These are phyloP conservation scores for Camponotus fellah DNA, from an alignment of 2,888 invertebrate genomes.

Conservation along the genomic window DNA sequence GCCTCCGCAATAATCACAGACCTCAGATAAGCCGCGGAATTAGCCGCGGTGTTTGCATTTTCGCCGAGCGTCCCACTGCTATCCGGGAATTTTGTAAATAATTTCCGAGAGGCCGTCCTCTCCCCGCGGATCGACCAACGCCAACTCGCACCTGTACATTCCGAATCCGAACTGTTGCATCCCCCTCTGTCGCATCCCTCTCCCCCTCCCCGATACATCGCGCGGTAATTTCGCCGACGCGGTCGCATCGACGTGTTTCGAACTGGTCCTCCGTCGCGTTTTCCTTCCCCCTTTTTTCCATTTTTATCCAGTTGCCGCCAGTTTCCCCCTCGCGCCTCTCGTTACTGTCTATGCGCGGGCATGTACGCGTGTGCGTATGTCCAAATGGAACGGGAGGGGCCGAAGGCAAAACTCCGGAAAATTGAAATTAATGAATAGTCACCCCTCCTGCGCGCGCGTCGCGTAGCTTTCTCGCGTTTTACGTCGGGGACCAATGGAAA, in stretches of 20 bases:
- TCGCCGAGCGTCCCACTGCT: slow-evolving; percentile 55
- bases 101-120: slow-evolving; percentile 61
- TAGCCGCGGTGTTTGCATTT: slow-evolving; percentile 75
- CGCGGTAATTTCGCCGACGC: slow-evolving; percentile 55
- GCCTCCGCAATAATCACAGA: slow-evolving; percentile 75
- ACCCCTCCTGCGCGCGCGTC: slow-evolving; percentile 61
- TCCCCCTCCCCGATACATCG: slow-evolving; percentile 52
- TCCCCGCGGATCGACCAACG: slow-evolving; percentile 1
- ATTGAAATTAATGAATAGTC: slow-evolving; percentile 86
- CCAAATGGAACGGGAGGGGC: slow-evolving; percentile 72
- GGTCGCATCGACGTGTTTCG: slow-evolving; percentile 46
- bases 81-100: slow-evolving; percentile 67
- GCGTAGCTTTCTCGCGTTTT: slow-evolving; percentile 58
- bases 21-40: slow-evolving; percentile 76
- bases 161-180: neutral
- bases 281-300: slow-evolving; percentile 55
- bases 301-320: neutral
- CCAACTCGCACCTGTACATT: slow-evolving; percentile 12
- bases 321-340: neutral
- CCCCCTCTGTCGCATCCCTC: slow-evolving; percentile 7
- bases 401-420: slow-evolving; percentile 84
- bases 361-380: slow-evolving; percentile 55
- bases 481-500: slow-evolving; percentile 75
- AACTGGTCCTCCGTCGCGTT: slow-evolving; percentile 54
- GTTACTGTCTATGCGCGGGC: slow-evolving; percentile 19